A percentile compares a stretch with the other conserved stretches of the same genome.
phyloP scores from a whole-genome alignment of 2,113 vertebrate genomes.

The Xerus inauris region DNA sequence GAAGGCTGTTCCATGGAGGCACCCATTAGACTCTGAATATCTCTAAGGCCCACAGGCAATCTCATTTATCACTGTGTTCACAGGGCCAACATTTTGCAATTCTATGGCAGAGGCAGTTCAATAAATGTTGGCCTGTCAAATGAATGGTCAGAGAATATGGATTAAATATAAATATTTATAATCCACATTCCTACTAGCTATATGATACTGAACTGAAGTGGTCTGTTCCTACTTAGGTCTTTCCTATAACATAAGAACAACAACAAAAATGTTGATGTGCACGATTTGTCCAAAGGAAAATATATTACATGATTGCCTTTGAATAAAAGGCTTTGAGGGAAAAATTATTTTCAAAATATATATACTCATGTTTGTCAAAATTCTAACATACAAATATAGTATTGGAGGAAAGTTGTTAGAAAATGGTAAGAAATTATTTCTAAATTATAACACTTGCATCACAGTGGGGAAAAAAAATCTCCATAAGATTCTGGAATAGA shows the following conservation, averaged over 20 bases:
- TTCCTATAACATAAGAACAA: not conserved
- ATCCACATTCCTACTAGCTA: not conserved
- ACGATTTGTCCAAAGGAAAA: not conserved
- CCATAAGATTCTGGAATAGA: not conserved
- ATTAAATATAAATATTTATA: conserved; percentile 61
- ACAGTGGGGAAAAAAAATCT: not conserved
- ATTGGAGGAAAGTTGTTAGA: not conserved
- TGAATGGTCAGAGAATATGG: conserved; percentile 30
- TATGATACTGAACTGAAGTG: not conserved
- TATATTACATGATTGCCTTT: not conserved
- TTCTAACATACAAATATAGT: not conserved
- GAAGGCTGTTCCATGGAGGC: conserved; percentile 27
- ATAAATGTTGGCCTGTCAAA: conserved; percentile 37
- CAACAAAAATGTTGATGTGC: not conserved
- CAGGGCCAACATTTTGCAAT: not conserved
- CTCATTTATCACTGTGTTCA: conserved; percentile 56
- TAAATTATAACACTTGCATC: not conserved
- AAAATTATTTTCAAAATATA: conserved; percentile 22
- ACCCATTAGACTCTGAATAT: not conserved
- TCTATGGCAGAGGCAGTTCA: not conserved
- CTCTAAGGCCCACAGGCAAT: not conserved
- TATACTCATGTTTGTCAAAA: not conserved
- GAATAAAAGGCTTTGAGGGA: not conserved
- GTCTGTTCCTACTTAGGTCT: not conserved
- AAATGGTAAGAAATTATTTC: not conserved